Evolutionary conservation across 2,797 vertebrate genomes (phyloP).

Genomic region (Hoplostethus mediterraneus): DNA sequence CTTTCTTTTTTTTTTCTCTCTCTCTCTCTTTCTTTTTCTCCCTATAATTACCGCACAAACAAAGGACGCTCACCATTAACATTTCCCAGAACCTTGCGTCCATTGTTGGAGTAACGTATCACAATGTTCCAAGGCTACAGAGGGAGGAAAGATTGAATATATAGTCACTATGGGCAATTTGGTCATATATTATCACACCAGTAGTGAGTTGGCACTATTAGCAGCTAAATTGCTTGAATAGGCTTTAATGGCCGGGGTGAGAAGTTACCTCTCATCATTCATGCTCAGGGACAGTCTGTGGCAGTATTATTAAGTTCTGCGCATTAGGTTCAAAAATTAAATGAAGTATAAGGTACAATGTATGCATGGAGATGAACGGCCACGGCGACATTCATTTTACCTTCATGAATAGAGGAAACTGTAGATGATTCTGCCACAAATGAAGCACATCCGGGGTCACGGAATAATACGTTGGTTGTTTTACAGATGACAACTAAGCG

Average conservation of each 20-base stretch:
- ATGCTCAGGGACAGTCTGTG: slow-evolving; percentile 53
- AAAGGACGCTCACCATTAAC: slow-evolving; percentile 28
- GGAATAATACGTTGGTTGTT: neutral
- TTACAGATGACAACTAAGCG: neutral
- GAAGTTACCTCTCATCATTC: slow-evolving; percentile 66
- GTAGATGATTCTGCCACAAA: slow-evolving; percentile 12
- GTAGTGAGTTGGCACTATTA: slow-evolving; percentile 58
- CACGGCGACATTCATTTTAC: slow-evolving; percentile 35
- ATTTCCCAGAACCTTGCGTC: slow-evolving; percentile 37
- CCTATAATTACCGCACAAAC: slow-evolving; percentile 64
- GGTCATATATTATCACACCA: slow-evolving; percentile 52
- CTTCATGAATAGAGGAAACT: slow-evolving; percentile 17
- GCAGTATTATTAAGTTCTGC: slow-evolving; percentile 48
- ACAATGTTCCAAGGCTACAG: slow-evolving; percentile 15
- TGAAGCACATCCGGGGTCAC: neutral
- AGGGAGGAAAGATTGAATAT: slow-evolving; percentile 21
- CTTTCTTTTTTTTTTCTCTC: slow-evolving; percentile 28
- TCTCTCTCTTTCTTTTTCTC: slow-evolving; percentile 13
- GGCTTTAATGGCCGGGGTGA: slow-evolving; percentile 53
- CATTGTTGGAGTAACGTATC: slow-evolving; percentile 51
- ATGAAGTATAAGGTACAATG: slow-evolving; percentile 51
- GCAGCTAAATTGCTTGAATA: slow-evolving; percentile 57
- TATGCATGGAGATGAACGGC: slow-evolving; percentile 58
- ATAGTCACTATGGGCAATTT: slow-evolving; percentile 22
- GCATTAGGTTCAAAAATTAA: slow-evolving; percentile 53